These are phyloP conservation scores for Notolabrus celidotus DNA, from an alignment of 2,797 vertebrate genomes.

Conservation along the genomic window DNA sequence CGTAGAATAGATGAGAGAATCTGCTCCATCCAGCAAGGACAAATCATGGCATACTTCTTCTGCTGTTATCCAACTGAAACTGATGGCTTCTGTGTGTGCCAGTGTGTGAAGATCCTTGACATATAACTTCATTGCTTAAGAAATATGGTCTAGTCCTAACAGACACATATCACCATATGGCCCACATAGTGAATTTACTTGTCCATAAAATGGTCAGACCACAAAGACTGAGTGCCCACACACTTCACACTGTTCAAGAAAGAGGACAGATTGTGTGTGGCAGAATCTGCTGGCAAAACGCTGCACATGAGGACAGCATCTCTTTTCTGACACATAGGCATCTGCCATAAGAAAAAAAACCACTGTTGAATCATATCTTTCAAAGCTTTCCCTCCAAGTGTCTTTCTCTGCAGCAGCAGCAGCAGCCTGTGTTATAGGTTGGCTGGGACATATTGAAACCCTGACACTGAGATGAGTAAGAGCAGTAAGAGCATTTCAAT, in stretches of 20 bases:
- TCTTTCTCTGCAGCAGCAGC: not conserved
- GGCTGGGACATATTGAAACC: not conserved
- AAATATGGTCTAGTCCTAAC: slow-evolving; percentile 38
- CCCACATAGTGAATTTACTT: slow-evolving; percentile 33
- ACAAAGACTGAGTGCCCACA: slow-evolving; percentile 38
- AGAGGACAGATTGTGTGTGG: slow-evolving; percentile 52
- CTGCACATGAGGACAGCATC: slow-evolving; percentile 38
- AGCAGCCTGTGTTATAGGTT: not conserved
- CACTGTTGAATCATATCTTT: not conserved
- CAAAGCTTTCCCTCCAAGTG: not conserved
- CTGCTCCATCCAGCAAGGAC: slow-evolving; percentile 20
- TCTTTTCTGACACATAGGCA: slow-evolving; percentile 26
- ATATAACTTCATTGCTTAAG: slow-evolving; percentile 39
- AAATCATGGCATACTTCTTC: not conserved
- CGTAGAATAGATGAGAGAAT: not conserved
- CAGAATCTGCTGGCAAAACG: slow-evolving; percentile 35
- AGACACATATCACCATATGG: slow-evolving; percentile 30
- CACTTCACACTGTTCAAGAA: slow-evolving; percentile 35
- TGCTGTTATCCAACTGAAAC: not conserved
- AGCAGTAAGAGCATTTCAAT: not conserved
- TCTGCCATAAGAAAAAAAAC: slow-evolving; percentile 8
- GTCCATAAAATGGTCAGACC: slow-evolving; percentile 49
- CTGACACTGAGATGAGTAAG: not conserved
- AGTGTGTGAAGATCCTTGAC: slow-evolving; percentile 14
- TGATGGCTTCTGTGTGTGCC: no score